Percentiles rank a stretch among this genome's conserved stretches.
Conservation (phyloP, 2,113 vertebrate species). For the Myocastor coypus region DNA sequence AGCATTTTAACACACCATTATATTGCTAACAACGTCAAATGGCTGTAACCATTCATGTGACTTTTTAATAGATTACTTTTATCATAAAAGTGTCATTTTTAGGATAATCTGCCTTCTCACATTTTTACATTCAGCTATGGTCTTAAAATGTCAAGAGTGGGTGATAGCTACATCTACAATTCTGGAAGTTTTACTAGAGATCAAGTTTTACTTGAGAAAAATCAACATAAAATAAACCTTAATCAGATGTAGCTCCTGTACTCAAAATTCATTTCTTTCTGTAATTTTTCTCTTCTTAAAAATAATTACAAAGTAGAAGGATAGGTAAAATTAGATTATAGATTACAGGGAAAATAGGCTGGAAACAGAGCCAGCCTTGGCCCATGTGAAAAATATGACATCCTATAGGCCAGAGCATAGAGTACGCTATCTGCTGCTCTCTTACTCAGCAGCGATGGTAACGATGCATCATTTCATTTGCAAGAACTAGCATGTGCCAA, state of each 20-base stretch:
- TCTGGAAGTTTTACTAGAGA: slow-evolving; percentile 50
- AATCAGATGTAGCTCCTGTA: slow-evolving; percentile 1
- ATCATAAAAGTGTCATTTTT: slow-evolving; percentile 79
- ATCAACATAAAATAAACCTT: slow-evolving; percentile 59
- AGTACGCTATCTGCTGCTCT: background rate
- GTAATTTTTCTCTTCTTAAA: slow-evolving; percentile 52
- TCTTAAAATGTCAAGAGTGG: slow-evolving; percentile 74
- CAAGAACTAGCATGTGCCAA: slow-evolving; percentile 17
- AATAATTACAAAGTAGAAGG: slow-evolving; percentile 51
- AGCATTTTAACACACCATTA: slow-evolving; percentile 83
- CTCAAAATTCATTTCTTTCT: background rate
- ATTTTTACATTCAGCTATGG: slow-evolving; percentile 73
- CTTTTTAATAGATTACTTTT: slow-evolving; percentile 82
- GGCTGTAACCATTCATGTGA: slow-evolving; percentile 69
- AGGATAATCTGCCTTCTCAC: slow-evolving; percentile 77
- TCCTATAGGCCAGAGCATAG: background rate
- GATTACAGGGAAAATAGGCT: background rate
- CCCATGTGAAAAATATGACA: background rate
- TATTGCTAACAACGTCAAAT: slow-evolving; percentile 80
- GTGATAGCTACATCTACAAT: slow-evolving; percentile 48
- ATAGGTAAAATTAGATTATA: slow-evolving; percentile 1
- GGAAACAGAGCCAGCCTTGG: background rate
- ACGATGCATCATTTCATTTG: slow-evolving; percentile 19
- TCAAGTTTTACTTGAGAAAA: slow-evolving; percentile 2
- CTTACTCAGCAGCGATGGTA: background rate